Base-by-base conservation (phyloP, 1,140 invertebrate genomes). In the Papilio glaucus region DNA sequence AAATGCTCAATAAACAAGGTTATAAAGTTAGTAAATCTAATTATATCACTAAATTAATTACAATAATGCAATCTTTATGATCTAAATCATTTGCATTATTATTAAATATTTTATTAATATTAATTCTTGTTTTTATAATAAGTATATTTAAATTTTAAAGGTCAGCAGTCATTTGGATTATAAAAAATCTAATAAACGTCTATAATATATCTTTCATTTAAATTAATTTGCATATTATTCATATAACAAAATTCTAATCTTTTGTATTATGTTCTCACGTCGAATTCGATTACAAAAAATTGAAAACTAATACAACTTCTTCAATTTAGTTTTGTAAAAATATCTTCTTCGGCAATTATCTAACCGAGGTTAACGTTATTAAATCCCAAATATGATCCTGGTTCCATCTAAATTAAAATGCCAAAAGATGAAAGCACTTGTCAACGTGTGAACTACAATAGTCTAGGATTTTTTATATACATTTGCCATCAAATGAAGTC, bases 161-260 rank as follows among this genome's bases (percentile, higher is more conserved):
- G 62, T 65, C 62, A 39, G 10, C 33, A 38, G 38, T 65, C 15
- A 65, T 65, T 13, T 65, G 37, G 18, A 15, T 41, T 38, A 38
- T 8, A 63, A 65, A 62, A 62, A 65, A 65, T 21, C 3, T 39
- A 65, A 37, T 65, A 37, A 65, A 65, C 41, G 62, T 65, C 62
- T 18, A 65, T n/a, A n/a, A n/a, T 38, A 63, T 63, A 63, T 39
- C n/a, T 65, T 41, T 65, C 21, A 65, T 65, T 65, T 65, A 39
- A 39, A 39, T 39, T 1, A 38, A 65, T 65, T 65, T 39, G 18
- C 62, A 65, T 65, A 41, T 39, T 63, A 65, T 65, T 39, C 18
- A 65, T 65, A 41, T 41, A 65, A 39, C 6, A 57, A 65, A 65
- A 65, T 65, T 15, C 62, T 65, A 65, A 65, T 65, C 13, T 39